These are phyloP conservation scores for Micoletzkya japonica DNA, from an alignment of 2,888 invertebrate genomes.

Conservation along the genomic window DNA sequence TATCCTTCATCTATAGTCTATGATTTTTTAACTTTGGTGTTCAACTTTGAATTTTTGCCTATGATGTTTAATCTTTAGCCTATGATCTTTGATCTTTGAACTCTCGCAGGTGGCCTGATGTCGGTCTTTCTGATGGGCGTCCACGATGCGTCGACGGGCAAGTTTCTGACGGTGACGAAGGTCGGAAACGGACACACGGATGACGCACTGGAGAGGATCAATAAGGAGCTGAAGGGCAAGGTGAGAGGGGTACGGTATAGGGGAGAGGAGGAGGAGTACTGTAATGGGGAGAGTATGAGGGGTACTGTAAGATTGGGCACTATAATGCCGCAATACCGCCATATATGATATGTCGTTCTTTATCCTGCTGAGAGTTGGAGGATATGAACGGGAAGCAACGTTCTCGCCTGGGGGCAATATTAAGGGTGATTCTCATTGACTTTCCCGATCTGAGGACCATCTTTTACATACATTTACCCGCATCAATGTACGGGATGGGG, in stretches of 20 bases:
- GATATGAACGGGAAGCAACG: too few relatives aligned
- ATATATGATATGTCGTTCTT: too few relatives aligned
- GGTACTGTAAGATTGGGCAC: too few relatives aligned
- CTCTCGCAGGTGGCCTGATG: constrained; percentile 77
- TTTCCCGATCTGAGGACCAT: too few relatives aligned
- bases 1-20: background rate
- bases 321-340: too few relatives aligned
- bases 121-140: constrained; percentile 93
- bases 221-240: constrained; percentile 71
- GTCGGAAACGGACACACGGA: constrained; percentile 81
- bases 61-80: background rate
- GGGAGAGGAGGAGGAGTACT: background rate
- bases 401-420: too few relatives aligned
- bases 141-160: constrained; percentile 72
- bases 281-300: too few relatives aligned
- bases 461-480: too few relatives aligned
- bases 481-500: too few relatives aligned
- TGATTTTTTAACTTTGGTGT: background rate
- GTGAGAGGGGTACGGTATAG: constrained; percentile 66
- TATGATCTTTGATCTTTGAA: background rate
- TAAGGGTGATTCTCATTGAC: too few relatives aligned
- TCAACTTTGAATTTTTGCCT: background rate
- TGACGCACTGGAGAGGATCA: constrained; percentile 78
- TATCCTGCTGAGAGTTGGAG: too few relatives aligned
- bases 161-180: constrained; percentile 84